These are phyloP conservation scores for Acanthiza pusilla DNA, from an alignment of 2,797 vertebrate species.

Conservation along the genomic window DNA sequence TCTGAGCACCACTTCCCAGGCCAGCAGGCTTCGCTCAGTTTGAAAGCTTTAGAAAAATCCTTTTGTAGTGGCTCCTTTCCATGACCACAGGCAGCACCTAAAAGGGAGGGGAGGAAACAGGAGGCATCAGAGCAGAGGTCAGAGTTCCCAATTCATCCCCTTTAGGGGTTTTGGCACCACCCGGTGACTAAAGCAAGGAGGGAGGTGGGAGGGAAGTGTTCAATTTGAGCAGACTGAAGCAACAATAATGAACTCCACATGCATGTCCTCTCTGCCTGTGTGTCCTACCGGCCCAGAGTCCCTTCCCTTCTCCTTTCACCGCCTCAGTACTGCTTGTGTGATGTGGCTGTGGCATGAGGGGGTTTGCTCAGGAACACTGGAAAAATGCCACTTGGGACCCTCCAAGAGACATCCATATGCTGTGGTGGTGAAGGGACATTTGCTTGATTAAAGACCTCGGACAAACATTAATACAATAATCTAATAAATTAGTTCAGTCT, in stretches of 20 bases:
- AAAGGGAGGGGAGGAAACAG: conserved; percentile 27
- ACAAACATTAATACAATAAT: neutral
- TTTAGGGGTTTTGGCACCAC: neutral
- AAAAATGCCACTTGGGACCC: neutral
- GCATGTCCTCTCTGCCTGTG: accelerated
- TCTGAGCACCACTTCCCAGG: neutral
- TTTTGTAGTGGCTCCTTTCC: conserved; percentile 41
- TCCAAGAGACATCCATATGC: accelerated
- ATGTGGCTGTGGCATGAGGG: neutral
- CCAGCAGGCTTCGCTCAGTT: neutral
- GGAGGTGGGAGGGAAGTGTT: conserved; percentile 33
- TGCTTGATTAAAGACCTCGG: neutral
- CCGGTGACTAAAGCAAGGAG: conserved; percentile 9
- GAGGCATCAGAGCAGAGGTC: conserved; percentile 29
- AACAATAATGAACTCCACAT: conserved; percentile 1
- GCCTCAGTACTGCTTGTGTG: neutral
- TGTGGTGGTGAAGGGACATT: neutral
- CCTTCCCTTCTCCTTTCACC: neutral
- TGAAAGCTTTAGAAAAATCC: conserved; percentile 43
- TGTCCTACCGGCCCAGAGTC: neutral
- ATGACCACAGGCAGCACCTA: conserved; percentile 37
- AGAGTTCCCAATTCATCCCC: conserved; percentile 37
- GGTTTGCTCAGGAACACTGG: neutral
- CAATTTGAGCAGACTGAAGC: neutral
- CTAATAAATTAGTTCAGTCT: neutral